Evolutionary conservation across 1,140 invertebrate species (phyloP).

Genomic region (Anthonomus grandis): DNA sequence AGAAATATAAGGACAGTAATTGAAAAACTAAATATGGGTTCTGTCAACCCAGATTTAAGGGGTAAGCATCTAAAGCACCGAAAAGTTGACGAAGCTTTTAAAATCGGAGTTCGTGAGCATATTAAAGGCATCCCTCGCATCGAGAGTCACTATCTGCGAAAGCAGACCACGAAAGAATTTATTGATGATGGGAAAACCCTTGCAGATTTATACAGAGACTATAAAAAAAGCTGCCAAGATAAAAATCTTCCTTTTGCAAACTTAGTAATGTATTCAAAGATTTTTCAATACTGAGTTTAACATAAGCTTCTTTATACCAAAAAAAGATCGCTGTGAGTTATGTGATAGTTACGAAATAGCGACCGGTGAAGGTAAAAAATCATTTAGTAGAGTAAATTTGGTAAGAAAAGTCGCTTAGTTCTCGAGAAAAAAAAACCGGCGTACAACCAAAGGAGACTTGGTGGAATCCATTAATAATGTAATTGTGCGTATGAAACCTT

Average conservation of each 20-base stretch:
- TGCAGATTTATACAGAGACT: constrained; percentile 30
- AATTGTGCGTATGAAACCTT: no score
- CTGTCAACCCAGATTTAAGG: neutral
- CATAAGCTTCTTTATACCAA: no score
- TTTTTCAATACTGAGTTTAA: no score
- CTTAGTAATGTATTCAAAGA: no score
- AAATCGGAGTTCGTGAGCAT: neutral
- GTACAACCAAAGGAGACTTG: no score
- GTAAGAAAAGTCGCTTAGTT: no score
- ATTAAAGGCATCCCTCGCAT: neutral
- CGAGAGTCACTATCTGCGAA: constrained; percentile 1
- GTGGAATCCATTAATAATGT: no score
- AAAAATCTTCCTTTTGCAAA: no score
- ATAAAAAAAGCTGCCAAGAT: no score
- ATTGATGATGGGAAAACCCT: constrained; percentile 36
- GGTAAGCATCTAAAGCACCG: constrained; percentile 1
- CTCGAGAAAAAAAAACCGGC: no score
- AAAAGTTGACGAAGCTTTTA: neutral
- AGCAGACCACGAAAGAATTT: neutral
- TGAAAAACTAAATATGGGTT: neutral
- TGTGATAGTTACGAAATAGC: constrained; percentile 41
- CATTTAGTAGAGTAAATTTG: no score
- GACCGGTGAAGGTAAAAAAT: constrained; percentile 28
- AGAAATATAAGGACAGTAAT: neutral
- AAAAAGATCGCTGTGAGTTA: no score